Conservation (phyloP, 2,888 invertebrate genomes). For the Mythimna albipuncta region DNA sequence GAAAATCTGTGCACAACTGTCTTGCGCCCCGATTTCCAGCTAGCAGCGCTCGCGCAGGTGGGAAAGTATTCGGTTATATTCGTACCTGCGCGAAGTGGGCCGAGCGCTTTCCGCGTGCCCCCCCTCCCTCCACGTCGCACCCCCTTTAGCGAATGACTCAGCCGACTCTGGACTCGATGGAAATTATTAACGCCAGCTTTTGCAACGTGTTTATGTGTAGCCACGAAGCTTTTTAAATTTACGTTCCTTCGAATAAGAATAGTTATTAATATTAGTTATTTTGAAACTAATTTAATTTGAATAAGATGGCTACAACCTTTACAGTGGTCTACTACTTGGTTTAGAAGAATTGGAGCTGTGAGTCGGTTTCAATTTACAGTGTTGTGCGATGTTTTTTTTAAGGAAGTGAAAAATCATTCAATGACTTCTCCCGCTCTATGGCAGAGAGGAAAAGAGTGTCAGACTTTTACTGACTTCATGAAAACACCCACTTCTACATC, state of each 20-base stretch:
- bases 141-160: constrained; percentile 74
- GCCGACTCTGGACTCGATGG: constrained; percentile 66
- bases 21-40: constrained; percentile 74
- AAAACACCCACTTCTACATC: too few species aligned
- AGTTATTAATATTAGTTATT: constrained; percentile 52
- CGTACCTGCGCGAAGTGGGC: constrained; percentile 86
- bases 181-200: constrained; percentile 68
- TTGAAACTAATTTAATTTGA: constrained; percentile 50
- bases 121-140: constrained; percentile 56
- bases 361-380: not conserved
- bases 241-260: constrained; percentile 48
- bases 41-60: constrained; percentile 80
- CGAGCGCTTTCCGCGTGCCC: constrained; percentile 82
- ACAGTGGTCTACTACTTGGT: constrained; percentile 3
- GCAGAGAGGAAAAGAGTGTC: too few species aligned
- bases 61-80: constrained; percentile 88
- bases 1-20: constrained; percentile 64
- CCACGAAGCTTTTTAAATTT: constrained; percentile 52
- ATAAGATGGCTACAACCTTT: constrained; percentile 28
- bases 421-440: too few species aligned
- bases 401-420: too few species aligned
- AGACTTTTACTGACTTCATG: too few species aligned
- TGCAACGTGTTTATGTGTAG: constrained; percentile 61
- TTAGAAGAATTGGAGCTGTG: not conserved
- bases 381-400: not conserved